A percentile compares a stretch with the other conserved stretches of the same genome.
phyloP scores from a whole-genome alignment of 2,113 vertebrate species.

The Plestiodon gilberti region DNA sequence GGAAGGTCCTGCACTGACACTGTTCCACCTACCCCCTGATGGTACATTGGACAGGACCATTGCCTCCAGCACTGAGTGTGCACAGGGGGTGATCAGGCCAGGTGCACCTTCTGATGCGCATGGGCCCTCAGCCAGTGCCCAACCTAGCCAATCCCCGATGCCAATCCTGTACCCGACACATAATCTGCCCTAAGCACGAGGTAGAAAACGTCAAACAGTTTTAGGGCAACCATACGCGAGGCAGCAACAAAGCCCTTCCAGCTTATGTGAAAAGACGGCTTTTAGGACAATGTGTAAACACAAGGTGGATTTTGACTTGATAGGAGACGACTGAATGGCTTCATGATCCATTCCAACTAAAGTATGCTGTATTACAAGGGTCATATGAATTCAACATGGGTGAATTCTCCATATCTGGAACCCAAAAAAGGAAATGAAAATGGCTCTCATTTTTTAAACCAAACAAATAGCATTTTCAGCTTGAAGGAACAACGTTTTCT shows the following conservation, averaged over 20 bases:
- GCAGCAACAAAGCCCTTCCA: not conserved
- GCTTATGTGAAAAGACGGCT: not conserved
- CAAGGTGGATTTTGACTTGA: not conserved
- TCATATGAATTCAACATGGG: not conserved
- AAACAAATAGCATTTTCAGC: not conserved
- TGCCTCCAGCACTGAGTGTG: too few species aligned
- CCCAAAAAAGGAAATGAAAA: not conserved
- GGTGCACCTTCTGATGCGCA: too few species aligned
- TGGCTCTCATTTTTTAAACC: not conserved
- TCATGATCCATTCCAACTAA: not conserved
- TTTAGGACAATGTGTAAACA: not conserved
- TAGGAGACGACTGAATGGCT: not conserved
- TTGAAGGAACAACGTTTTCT: not conserved
- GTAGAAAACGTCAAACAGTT: not conserved
- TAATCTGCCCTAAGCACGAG: not conserved
- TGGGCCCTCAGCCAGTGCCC: too few species aligned
- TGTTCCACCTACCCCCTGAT: too few species aligned
- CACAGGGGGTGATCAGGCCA: too few species aligned
- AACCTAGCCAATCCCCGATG: too few species aligned
- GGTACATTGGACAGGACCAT: too few species aligned
- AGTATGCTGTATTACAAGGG: not conserved
- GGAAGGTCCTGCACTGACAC: too few species aligned
- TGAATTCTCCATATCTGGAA: not conserved
- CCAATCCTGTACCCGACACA: too few species aligned
- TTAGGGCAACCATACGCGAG: not conserved